Evolutionary conservation across 2,113 vertebrate genomes (phyloP), one percentile per base, ranked within the genome.

Genomic region (Barbus barbus): DNA sequence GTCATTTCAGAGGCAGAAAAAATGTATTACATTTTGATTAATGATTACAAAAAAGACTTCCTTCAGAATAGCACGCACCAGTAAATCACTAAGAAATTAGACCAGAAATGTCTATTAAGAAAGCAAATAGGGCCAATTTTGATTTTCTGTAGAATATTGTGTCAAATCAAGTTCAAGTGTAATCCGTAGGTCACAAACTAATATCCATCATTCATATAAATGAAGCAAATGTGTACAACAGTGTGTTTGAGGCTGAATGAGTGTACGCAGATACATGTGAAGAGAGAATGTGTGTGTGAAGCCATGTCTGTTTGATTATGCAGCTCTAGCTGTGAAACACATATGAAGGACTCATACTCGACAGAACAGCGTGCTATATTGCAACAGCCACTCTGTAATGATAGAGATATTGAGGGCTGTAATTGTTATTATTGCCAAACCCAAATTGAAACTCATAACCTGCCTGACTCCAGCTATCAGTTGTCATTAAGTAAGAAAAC

Each of bases 401-500:
- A 94, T 80, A 93, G 92, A 93, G 91, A 91, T 92, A 92, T 89
- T 82, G 90, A 91, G 91, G 51, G 89, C 91, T 93, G 92, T 93
- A 93, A 95, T 94, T 95, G 93, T 93, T 92, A 94, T 95, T 93
- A 93, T 93, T 93, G 91, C 91, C 86, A 90, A 91, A 86, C 92
- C 91, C 93, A 94, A 94, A 95, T 94, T 93, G 93, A 94, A 94
- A 94, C 90, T 92, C 92, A 91, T 94, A 93, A 94, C 93, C 91
- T 92, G 92, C 74, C 92, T 92, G 94, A 94, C 93, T 93, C 92
- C 89, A 89, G 92, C 93, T 91, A 93, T 93, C 94, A 91, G 92
- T 92, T 93, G 94, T 94, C 93, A 93, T 93, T 92, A 93, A 90
- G 90, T 84, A 90, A 91, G 89, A 92, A 94, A 93, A 92, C 93